Conservation (phyloP, 1,140 invertebrate species). For the Odontomachus brunneus region DNA sequence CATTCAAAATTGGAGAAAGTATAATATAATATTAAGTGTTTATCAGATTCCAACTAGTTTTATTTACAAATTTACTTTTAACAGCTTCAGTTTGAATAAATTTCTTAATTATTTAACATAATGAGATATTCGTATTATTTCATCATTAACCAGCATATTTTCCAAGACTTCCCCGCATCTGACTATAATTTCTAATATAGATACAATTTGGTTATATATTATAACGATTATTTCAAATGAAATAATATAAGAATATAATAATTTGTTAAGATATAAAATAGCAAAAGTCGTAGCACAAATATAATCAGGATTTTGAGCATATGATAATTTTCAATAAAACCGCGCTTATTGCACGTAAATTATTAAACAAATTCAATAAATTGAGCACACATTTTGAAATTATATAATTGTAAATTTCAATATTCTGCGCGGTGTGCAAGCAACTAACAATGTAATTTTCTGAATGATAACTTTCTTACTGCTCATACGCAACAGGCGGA, state of each 20-base stretch:
- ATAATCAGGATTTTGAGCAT: background rate
- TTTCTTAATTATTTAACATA: background rate
- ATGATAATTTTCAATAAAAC: background rate
- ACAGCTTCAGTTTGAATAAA: slow-evolving; percentile 2
- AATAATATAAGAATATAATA: background rate
- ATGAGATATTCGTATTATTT: background rate
- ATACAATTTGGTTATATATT: background rate
- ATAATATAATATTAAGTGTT: slow-evolving; percentile 1
- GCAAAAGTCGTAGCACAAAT: background rate
- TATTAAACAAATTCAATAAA: background rate
- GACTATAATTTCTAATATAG: background rate
- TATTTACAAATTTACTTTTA: background rate
- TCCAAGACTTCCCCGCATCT: background rate
- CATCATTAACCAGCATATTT: background rate
- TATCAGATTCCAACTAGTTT: background rate
- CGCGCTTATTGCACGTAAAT: background rate
- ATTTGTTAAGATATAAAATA: slow-evolving; percentile 2
- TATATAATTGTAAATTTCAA: too few relatives aligned
- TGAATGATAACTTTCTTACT: background rate
- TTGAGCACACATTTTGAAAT: background rate
- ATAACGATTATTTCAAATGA: background rate
- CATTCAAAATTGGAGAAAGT: background rate
- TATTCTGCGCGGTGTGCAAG: background rate
- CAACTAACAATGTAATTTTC: background rate
- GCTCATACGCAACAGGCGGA: background rate